These are phyloP conservation scores for Coregonus clupeaformis DNA, from an alignment of 2,113 vertebrate genomes.

Conservation along the genomic window DNA sequence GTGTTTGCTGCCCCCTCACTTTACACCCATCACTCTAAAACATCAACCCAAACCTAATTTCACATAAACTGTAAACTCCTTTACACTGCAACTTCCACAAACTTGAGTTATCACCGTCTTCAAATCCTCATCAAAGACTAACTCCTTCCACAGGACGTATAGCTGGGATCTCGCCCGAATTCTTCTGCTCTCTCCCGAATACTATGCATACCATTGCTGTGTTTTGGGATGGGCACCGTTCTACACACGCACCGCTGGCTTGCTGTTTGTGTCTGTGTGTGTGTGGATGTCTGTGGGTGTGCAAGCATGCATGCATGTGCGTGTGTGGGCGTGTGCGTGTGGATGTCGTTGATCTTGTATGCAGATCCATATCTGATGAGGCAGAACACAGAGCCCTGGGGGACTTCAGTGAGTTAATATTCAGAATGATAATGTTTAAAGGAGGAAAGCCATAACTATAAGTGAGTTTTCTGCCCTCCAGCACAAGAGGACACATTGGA, in stretches of 20 bases:
- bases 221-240: no score
- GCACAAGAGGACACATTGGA: constrained; percentile 12
- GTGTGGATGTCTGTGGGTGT: constrained; percentile 1
- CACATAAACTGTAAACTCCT: no score
- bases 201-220: no score
- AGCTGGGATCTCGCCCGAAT: no score
- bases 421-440: constrained; percentile 26
- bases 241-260: neutral
- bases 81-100: no score
- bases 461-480: constrained; percentile 25
- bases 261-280: neutral
- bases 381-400: constrained; percentile 16
- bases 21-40: no score
- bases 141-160: no score
- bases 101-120: no score
- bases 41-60: no score
- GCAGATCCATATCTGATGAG: constrained; percentile 46
- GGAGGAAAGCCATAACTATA: constrained; percentile 26
- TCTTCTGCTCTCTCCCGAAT: no score
- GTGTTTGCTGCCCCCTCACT: no score
- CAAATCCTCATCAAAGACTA: no score
- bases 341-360: constrained; percentile 39
- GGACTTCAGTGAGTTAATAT: constrained; percentile 27
- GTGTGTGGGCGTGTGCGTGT: constrained; percentile 1
- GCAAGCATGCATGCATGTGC: constrained; percentile 4